Conservation (phyloP, 2,797 vertebrate species). For the Sarcoramphus papa region DNA sequence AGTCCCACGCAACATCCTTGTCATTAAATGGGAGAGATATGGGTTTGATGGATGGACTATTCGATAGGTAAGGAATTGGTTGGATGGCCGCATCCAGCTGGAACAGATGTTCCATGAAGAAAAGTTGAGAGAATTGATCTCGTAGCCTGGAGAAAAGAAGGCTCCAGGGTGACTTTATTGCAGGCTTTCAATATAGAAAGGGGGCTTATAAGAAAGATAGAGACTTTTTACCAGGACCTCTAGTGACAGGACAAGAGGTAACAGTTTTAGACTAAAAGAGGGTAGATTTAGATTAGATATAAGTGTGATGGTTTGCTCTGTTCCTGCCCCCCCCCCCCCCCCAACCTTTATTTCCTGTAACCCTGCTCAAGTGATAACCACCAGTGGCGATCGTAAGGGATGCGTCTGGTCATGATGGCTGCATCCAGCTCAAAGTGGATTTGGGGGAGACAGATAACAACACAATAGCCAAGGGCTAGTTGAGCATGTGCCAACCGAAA, state of each 20-base stretch:
- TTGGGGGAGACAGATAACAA: no score
- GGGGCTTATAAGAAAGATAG: background rate
- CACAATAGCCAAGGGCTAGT: no score
- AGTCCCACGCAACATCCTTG: background rate
- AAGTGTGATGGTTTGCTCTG: background rate
- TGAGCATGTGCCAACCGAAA: no score
- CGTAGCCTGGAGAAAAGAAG: background rate
- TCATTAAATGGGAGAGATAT: background rate
- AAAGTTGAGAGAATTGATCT: background rate
- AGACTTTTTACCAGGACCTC: background rate
- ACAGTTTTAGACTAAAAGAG: background rate
- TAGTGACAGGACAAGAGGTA: background rate
- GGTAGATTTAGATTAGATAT: background rate
- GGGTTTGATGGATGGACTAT: background rate
- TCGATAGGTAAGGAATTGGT: rapidly evolving
- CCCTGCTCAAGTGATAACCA: no score
- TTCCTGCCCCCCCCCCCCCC: no score
- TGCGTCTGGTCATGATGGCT: no score
- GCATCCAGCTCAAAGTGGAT: no score
- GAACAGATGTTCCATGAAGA: background rate
- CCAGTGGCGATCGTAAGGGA: no score
- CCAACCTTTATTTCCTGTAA: no score
- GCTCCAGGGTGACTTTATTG: background rate
- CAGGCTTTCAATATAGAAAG: background rate
- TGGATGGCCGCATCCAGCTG: background rate